Base-by-base conservation (phyloP, 2,797 vertebrate species). In the Acestrorhynchus altus region DNA sequence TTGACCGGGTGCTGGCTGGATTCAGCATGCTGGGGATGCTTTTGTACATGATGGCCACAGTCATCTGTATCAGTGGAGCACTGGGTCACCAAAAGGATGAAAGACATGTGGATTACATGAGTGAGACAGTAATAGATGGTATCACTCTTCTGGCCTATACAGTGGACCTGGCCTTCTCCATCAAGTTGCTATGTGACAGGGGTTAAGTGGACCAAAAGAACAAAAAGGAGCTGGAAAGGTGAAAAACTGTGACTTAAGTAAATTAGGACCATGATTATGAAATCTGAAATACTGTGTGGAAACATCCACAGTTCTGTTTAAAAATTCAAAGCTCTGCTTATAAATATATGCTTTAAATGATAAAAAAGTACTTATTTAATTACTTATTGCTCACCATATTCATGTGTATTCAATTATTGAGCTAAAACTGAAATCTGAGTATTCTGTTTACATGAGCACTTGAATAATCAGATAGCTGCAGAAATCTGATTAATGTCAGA, bases 91-190 rank as follows among this genome's bases (percentile, higher is more conserved):
- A 3, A 8, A 35, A 72, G 0, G 2, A 2, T 0, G 8, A 0
- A 1, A 0, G 0, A 1, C 0, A 20, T 4, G 0, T 0, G 2
- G 0, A 8, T n/a, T 12, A 88, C 10, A 79, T 92, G 46, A 78
- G 85, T 42, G 90, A 92, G 75, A 88, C 90, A 0, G 84, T 88
- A 39, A 66, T 91, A 9, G 86, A 86, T 47, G 85, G 86, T 57
- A 56, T 92, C 15, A 92, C 91, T 5, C 81, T 94, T 73, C 66
- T 94, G 52, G 89, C 90, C 18, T 94, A 93, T 59, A 91, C 92
- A 0, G 87, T 94, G 75, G 93, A 94, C 66, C 77, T 93, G 2
- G 90, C 92, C 40, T 91, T 91, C 77, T 90, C 92, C 42, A 83
- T 93, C 35, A 94, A 92, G 82, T 87, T 87, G 11, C 12, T 92